A percentile compares a stretch with the other conserved stretches of the same genome.
Evolutionary conservation across 2,888 invertebrate species (phyloP).

Genomic region (Altica lythri): DNA sequence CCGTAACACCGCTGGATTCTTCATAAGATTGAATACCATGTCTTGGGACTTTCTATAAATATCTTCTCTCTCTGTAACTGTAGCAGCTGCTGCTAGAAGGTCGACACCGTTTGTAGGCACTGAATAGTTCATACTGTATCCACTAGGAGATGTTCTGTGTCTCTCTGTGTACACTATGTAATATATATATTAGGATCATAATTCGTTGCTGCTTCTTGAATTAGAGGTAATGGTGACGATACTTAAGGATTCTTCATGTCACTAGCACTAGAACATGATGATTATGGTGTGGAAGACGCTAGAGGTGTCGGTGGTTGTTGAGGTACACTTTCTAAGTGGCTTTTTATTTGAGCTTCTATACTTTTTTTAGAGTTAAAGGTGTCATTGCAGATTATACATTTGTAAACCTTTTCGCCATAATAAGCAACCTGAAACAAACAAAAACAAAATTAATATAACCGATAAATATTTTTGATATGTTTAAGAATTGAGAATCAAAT

Average conservation of each 20-base stretch:
- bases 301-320: slow-evolving; percentile 56
- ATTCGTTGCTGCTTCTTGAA: slow-evolving; percentile 40
- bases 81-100: slow-evolving; percentile 57
- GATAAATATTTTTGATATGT: no score
- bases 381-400: slow-evolving; percentile 89
- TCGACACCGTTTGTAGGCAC: slow-evolving; percentile 51
- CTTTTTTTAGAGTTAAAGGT: slow-evolving; percentile 90
- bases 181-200: slow-evolving; percentile 51
- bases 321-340: slow-evolving; percentile 67
- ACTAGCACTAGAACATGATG: slow-evolving; percentile 48
- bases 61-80: slow-evolving; percentile 55
- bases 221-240: slow-evolving; percentile 40
- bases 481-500: no score
- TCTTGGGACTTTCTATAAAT: slow-evolving; percentile 42
- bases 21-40: slow-evolving; percentile 52
- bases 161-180: slow-evolving; percentile 48
- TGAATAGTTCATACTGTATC: slow-evolving; percentile 39
- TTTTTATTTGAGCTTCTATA: slow-evolving; percentile 87
- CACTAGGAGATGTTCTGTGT: slow-evolving; percentile 45
- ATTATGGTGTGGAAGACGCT: slow-evolving; percentile 39
- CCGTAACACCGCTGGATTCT: slow-evolving; percentile 46
- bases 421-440: slow-evolving; percentile 69
- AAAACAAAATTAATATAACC: neutral
- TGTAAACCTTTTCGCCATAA: slow-evolving; percentile 90
- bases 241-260: slow-evolving; percentile 59